Evolutionary conservation across 2,797 vertebrate genomes (phyloP), one percentile per base, ranked within the genome.

Genomic region (Enteromius trimaculatus): DNA sequence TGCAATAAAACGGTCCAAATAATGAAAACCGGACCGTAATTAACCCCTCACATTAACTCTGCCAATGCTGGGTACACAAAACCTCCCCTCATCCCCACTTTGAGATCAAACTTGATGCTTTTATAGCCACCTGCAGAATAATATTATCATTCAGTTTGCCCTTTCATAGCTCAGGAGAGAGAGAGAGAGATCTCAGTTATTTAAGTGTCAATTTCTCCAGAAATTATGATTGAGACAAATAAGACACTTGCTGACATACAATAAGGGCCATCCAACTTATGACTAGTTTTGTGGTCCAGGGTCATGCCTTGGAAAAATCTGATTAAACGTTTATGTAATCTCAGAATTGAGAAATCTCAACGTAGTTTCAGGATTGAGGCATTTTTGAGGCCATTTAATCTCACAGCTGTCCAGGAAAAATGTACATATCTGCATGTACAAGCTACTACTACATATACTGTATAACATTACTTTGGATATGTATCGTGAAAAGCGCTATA

Each of bases 1-100:
- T 26, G 21, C 72, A 80, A 69, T 86, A 78, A 85, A 85, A 77
- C 60, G 75, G 77, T 81, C 68, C 47, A 76, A 81, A 65, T 69
- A 83, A 60, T 65, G 39, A 76, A 80, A 76, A 44, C n/a, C 7
- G 0, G 72, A 65, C 37, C 11, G 26, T 53, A 29, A 85, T 81
- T 47, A 83, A 81, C 76, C 66, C 60, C 49, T 77, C 26, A n/a
- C 42, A 69, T 31, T 6, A 42, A 65, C 8, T 14, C 29, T 5
- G 51, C 21, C 51, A 9, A 39, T 58, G 72, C n/a, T 13, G 21
- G 31, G 60, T 37, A 49, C 34, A 72, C 78, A 77, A 65, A 81
- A 78, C 29, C 29, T 31, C 29, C 29, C 29, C 29, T 31, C 26
- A 19, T 53, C 69, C 49, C 49, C 10, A 42, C 42, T 51, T 77